These are phyloP conservation scores for Aleadryas rufinucha DNA, from an alignment of 2,113 vertebrate species.

Conservation along the genomic window DNA sequence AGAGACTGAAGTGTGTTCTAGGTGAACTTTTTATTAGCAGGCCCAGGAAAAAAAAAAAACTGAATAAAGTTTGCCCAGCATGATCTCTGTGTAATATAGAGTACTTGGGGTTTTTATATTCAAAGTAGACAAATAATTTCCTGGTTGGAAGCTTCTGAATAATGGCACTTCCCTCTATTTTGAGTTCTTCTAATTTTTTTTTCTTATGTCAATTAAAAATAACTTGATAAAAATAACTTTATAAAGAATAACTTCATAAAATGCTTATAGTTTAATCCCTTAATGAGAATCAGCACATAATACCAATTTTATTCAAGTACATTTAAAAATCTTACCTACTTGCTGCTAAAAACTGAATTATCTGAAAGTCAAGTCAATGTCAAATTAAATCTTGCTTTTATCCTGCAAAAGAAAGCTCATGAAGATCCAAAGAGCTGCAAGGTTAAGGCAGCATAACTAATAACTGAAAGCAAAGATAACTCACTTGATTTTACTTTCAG, in stretches of 20 bases:
- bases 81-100: neutral
- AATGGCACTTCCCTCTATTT: neutral
- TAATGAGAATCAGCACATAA: slow-evolving; percentile 30
- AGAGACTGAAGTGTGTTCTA: neutral
- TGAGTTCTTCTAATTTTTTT: neutral
- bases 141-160: slow-evolving; percentile 43
- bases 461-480: neutral
- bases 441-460: neutral
- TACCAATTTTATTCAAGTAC: neutral
- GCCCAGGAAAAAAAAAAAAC: neutral
- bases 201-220: slow-evolving; percentile 7
- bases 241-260: slow-evolving; percentile 3
- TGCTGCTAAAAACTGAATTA: neutral
- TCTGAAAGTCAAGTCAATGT: slow-evolving; percentile 30
- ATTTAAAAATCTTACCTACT: slow-evolving; percentile 33
- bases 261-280: slow-evolving; percentile 34
- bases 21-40: neutral
- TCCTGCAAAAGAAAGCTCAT: neutral
- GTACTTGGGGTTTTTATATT: neutral
- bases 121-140: slow-evolving; percentile 27
- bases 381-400: slow-evolving; percentile 23
- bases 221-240: slow-evolving; percentile 30
- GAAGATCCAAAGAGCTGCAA: neutral
- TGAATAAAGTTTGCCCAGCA: neutral
- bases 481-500: neutral